A percentile compares a stretch with the other conserved stretches of the same genome.
Evolutionary conservation across 2,888 invertebrate genomes (phyloP).

Genomic region (Congeria kusceri): DNA sequence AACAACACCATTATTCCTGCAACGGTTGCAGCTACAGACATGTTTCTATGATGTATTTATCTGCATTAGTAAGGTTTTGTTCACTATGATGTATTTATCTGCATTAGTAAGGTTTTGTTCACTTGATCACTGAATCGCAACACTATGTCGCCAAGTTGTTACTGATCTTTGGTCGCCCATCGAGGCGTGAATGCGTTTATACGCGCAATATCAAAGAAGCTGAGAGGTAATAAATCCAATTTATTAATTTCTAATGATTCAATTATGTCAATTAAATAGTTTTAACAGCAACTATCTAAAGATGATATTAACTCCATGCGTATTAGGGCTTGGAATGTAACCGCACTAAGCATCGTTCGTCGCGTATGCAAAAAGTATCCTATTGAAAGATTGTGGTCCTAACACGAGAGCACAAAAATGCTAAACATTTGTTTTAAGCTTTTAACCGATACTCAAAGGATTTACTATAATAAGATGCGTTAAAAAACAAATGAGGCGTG

Average conservation of each 20-base stretch:
- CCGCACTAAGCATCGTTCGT: too few species aligned
- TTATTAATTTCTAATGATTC: slow-evolving; percentile 61
- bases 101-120: background rate
- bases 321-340: too few species aligned
- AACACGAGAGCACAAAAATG: too few species aligned
- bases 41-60: background rate
- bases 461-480: too few species aligned
- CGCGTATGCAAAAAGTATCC: too few species aligned
- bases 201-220: slow-evolving; percentile 26
- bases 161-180: background rate
- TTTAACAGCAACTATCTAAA: slow-evolving; percentile 2
- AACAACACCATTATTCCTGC: too few species aligned
- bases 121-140: background rate
- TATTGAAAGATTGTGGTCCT: too few species aligned
- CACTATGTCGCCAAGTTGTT: background rate
- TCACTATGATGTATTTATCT: background rate
- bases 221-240: slow-evolving; percentile 29
- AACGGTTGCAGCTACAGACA: too few species aligned
- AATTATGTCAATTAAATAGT: slow-evolving; percentile 43
- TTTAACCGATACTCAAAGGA: too few species aligned
- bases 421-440: too few species aligned
- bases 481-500: too few species aligned
- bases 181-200: background rate
- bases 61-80: background rate
- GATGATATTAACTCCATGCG: too few species aligned